These are phyloP conservation scores for Formica selysi DNA, from an alignment of 1,140 invertebrate species.

Conservation along the genomic window DNA sequence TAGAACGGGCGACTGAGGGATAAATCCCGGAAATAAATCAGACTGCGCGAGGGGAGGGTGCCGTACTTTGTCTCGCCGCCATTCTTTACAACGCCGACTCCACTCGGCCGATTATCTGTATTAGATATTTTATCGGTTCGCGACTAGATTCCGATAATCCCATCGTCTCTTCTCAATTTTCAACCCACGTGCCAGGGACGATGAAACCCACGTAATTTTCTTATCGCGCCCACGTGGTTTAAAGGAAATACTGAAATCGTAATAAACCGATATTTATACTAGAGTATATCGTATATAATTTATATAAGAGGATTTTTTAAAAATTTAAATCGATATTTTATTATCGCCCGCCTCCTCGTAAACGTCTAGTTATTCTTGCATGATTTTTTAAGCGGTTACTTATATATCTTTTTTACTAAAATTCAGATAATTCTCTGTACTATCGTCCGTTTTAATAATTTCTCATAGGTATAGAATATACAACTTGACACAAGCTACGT, in stretches of 20 bases:
- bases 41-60: conserved; percentile 22
- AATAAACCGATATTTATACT: background rate
- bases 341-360: no score
- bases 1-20: conserved; percentile 19
- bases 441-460: background rate
- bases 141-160: conserved; percentile 33
- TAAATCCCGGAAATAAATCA: conserved; percentile 69
- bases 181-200: background rate
- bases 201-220: background rate
- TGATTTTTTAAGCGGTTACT: background rate
- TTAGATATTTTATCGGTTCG: conserved; percentile 54
- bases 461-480: background rate
- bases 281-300: background rate
- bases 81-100: conserved; percentile 19
- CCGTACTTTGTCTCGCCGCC: conserved; percentile 17
- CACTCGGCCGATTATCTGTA: conserved; percentile 38
- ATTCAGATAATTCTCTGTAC: background rate
- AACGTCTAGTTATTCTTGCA: background rate
- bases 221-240: background rate
- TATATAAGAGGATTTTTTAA: no score
- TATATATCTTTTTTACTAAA: background rate
- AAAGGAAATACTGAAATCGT: background rate
- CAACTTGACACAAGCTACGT: background rate
- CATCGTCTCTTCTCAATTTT: background rate
- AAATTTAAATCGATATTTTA: no score